Base-by-base conservation (phyloP, 2,888 invertebrate genomes). In the Malachius bipustulatus region DNA sequence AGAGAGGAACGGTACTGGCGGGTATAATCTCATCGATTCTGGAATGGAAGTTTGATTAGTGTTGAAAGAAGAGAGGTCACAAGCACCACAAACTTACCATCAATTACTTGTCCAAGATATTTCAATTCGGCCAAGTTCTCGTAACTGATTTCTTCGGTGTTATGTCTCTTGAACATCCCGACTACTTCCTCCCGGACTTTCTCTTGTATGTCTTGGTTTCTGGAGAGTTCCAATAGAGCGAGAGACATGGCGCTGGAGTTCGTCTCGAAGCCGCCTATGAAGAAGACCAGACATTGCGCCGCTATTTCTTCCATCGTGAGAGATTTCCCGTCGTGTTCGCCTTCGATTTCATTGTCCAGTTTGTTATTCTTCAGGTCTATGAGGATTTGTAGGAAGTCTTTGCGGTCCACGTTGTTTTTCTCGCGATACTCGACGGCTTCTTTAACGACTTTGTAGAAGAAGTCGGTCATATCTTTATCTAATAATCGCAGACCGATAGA, bases 181-280 rank as follows among this genome's bases (percentile, higher is more conserved):
- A 37, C 26, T 4, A 69, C 51, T 46, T 70, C 67, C 2, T 50
- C 16, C 2, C 64, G 51, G 2, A 65, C 39, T 43, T 55, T 64
- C 2, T 60, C 50, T 41, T 70, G 69, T 2, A 67, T 45, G 0
- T 59, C 52, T 1, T 47, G 52, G 40, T 67, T 47, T 4, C 37
- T 29, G 0, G 67, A 62, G 4, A 70, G 41, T 16, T 62, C 56
- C 42, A 60, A 65, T 2, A 58, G 43, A 1, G 57, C 42, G 28
- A 59, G 64, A 14, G 52, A 52, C 27, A 67, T 47, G 0, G 60
- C 58, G 0, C 59, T 51, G 1, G 65, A 60, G 1, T 65, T 64
- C 0, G 67, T 67, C 39, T 67, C 67, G 42, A 60, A 66, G 2
- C 66, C 67, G 13, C 66, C 69, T 2, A 61, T 19, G 41, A 64